These are phyloP conservation scores for Zophobas atratus DNA, from an alignment of 1,140 invertebrate species.

Conservation along the genomic window DNA sequence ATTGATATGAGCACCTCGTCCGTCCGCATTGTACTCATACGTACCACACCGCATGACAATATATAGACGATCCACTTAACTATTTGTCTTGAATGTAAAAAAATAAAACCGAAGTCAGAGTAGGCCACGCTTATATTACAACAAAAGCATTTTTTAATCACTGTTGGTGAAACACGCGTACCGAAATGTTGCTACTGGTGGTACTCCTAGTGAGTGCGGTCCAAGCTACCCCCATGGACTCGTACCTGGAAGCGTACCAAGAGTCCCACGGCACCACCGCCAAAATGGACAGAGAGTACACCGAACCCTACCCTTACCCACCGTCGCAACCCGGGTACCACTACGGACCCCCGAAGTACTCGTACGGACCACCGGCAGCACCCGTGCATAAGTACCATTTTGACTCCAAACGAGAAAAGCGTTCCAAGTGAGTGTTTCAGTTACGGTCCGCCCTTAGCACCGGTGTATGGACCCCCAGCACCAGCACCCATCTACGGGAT, in stretches of 20 bases:
- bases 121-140: conserved; percentile 21
- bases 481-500: conserved; percentile 63
- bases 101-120: conserved; percentile 32
- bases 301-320: conserved; percentile 46
- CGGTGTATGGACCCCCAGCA: conserved; percentile 58
- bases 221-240: conserved; percentile 48
- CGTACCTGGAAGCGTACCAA: conserved; percentile 55
- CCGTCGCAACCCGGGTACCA: conserved; percentile 31
- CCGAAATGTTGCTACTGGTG: conserved; percentile 3
- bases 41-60: conserved; percentile 35
- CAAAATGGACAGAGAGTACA: conserved; percentile 37
- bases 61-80: conserved; percentile 34
- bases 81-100: conserved; percentile 37
- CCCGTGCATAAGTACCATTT: conserved; percentile 55
- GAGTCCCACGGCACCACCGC: conserved; percentile 39
- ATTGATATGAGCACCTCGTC: conserved; percentile 15
- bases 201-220: neutral
- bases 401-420: neutral
- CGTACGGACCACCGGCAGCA: conserved; percentile 67
- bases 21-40: conserved; percentile 16
- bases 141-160: conserved; percentile 17
- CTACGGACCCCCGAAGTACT: conserved; percentile 51
- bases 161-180: neutral
- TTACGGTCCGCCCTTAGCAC: conserved; percentile 39
- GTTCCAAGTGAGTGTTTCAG: conserved; percentile 35